phyloP scores from a whole-genome alignment of 2,113 vertebrate species.

The Ondatra zibethicus region DNA sequence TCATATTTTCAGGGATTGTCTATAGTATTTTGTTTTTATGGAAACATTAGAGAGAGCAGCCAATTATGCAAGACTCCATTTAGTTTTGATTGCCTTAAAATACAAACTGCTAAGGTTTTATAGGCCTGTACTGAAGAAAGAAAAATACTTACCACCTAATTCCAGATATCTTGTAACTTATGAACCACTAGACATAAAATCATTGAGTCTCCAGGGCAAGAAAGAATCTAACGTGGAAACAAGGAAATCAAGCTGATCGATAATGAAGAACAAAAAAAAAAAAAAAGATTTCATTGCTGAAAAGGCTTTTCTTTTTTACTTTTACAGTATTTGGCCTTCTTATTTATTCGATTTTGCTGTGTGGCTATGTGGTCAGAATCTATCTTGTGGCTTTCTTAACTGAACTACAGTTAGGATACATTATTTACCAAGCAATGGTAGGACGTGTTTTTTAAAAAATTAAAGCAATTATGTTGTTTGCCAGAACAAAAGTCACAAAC shows the following conservation, averaged over 20 bases:
- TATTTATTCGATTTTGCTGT: neutral
- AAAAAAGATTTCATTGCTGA: neutral
- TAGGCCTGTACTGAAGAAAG: constrained; percentile 43
- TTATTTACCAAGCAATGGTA: neutral
- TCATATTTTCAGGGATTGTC: constrained; percentile 39
- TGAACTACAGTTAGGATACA: neutral
- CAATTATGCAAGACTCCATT: constrained; percentile 71
- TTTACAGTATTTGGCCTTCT: neutral
- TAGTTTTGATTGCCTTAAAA: constrained; percentile 67
- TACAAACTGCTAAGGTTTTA: constrained; percentile 68
- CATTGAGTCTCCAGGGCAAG: constrained; percentile 66
- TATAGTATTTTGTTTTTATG: constrained; percentile 67
- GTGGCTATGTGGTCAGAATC: neutral
- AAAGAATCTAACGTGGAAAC: constrained; percentile 54
- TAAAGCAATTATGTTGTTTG: constrained; percentile 30
- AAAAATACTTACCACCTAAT: constrained; percentile 70
- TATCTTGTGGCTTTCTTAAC: constrained; percentile 1
- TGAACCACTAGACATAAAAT: constrained; percentile 69
- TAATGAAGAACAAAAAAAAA: constrained; percentile 58
- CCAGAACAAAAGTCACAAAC: neutral
- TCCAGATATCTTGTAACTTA: constrained; percentile 68
- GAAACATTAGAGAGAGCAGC: constrained; percentile 64
- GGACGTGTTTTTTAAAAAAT: neutral
- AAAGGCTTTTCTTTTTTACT: constrained; percentile 27
- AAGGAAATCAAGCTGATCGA: constrained; percentile 52